Conservation (phyloP, 2,797 vertebrate genomes). For the Lagorchestes hirsutus region DNA sequence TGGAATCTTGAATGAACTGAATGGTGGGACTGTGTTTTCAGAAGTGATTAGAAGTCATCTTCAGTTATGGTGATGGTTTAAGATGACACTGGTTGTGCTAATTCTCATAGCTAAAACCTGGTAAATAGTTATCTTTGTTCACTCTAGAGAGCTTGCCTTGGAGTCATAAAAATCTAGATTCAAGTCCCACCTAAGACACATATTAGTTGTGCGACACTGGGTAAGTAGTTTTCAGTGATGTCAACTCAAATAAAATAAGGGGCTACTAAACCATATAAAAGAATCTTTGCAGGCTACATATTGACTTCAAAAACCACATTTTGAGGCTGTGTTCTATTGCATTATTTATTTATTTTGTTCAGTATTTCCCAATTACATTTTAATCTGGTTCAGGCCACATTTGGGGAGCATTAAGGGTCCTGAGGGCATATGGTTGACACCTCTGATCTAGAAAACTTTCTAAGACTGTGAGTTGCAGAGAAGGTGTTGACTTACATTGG, state of each 20-base stretch:
- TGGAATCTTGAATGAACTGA: background rate
- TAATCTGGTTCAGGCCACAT: background rate
- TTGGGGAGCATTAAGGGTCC: background rate
- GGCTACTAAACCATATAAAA: background rate
- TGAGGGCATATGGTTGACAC: background rate
- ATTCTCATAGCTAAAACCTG: background rate
- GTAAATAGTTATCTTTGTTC: background rate
- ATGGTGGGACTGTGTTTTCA: background rate
- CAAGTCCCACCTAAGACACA: background rate
- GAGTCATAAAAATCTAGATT: background rate
- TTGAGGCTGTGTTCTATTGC: background rate
- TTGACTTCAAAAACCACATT: background rate
- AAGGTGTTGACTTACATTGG: background rate
- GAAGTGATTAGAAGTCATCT: background rate
- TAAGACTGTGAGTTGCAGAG: background rate
- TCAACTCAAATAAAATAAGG: background rate
- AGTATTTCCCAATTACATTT: background rate
- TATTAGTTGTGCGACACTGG: background rate
- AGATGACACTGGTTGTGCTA: background rate
- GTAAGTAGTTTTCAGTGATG: background rate
- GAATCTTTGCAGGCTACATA: background rate
- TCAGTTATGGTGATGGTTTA: background rate
- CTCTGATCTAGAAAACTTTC: background rate
- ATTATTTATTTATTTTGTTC: background rate
- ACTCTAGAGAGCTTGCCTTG: background rate